Evolutionary conservation across 2,888 invertebrate genomes (phyloP), one percentile per base, ranked within the genome.

Genomic region (Drosophila meridiana): DNA sequence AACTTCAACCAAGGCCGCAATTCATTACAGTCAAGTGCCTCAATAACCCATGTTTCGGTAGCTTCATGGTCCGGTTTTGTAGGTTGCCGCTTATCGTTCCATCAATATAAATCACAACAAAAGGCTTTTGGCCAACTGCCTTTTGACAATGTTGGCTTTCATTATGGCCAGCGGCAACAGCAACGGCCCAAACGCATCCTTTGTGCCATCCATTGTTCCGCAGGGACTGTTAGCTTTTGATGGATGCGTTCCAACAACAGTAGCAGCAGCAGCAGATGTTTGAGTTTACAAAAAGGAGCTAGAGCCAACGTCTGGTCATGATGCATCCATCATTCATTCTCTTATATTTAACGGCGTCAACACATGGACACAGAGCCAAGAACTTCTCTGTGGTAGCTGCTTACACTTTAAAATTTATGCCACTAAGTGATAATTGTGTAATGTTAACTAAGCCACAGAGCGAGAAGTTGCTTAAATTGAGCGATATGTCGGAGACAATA

Each of bases 41-140:
- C 74, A 60, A 83, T 83, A 86, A 74, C 56, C 83, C 59, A 52
- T 59, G 53, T 64, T 55, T 65, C 40, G 53, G 53, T 14, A 60
- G 62, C 62, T 55, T 8, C 57, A 47, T 47, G 36, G 47, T 38
- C 32, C 32, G 40, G 47, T 30, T 43, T 42, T 26, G 28, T 59
- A 34, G 61, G 47, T 52, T 30, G 30, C 52, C 43, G 76, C 77
- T 77, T 77, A 77, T 77, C 81, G 77, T 26, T 80, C 73, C 65
- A 83, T 87, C 83, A 88, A 89, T 84, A 89, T 85, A 87, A 89
- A 89, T 85, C 84, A 89, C 77, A 89, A 84, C 89, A 84, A 84
- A 84, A 73, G 85, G 59, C 73, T 68, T 58, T 68, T 63, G 72
- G 68, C 70, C 67, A 80, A 85, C 80, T 82, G 83, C 74, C 80